Evolutionary conservation across 2,113 vertebrate species (phyloP).

Genomic region (Nyctereutes procyonoides): DNA sequence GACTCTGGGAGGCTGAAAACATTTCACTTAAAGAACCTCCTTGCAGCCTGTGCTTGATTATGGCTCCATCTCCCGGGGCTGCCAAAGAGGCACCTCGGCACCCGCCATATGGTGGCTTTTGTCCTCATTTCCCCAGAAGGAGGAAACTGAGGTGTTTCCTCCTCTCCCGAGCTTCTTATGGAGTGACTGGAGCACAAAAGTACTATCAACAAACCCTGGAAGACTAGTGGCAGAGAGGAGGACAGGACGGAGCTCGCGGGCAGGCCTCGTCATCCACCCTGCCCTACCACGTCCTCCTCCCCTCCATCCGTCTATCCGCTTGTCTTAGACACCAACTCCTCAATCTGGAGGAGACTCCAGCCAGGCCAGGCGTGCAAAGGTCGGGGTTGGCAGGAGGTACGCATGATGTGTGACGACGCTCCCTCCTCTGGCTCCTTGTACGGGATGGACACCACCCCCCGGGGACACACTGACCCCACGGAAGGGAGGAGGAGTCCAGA

Average conservation of each 20-base stretch:
- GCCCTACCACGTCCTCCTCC: accelerated
- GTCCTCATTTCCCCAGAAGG: not conserved
- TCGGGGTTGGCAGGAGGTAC: not conserved
- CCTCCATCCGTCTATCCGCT: not conserved
- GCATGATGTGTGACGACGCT: not conserved
- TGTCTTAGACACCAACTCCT: not conserved
- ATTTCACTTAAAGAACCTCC: not conserved
- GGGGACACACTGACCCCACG: not conserved
- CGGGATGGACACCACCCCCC: accelerated
- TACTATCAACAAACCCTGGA: not conserved
- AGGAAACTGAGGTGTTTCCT: not conserved
- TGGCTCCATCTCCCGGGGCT: not conserved
- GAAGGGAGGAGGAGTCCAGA: not conserved
- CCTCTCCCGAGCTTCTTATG: not conserved
- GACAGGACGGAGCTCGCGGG: accelerated
- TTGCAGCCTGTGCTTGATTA: not conserved
- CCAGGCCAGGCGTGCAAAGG: not conserved
- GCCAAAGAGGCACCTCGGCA: not conserved
- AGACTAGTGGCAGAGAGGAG: not conserved
- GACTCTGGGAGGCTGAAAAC: not conserved
- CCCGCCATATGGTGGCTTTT: accelerated
- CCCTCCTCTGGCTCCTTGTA: not conserved
- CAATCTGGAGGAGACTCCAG: not conserved
- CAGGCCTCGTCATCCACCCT: accelerated
- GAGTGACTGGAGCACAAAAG: not conserved